Conservation (phyloP, 2,113 vertebrate species). For the Barnardius zonarius region DNA sequence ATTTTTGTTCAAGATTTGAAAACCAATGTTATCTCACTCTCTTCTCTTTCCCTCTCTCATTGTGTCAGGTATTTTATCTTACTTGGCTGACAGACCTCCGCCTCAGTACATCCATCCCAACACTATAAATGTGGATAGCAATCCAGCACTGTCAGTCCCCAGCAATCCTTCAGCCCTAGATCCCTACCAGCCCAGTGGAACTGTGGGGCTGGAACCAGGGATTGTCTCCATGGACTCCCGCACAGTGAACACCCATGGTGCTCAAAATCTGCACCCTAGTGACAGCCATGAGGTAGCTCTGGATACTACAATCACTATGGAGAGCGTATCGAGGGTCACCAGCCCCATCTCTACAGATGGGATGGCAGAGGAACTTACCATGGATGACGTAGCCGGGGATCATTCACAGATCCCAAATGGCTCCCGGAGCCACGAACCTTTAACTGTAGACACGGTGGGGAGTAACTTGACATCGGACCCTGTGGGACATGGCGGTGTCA, state of each 20-base stretch:
- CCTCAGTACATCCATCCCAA: conserved; percentile 98
- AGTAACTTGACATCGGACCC: conserved; percentile 76
- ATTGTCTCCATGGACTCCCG: conserved; percentile 92
- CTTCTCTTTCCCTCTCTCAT: background rate
- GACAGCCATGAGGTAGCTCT: conserved; percentile 87
- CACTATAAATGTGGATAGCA: conserved; percentile 90
- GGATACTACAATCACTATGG: conserved; percentile 88
- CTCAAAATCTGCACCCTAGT: conserved; percentile 83
- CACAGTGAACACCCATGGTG: conserved; percentile 82
- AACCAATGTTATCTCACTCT: background rate
- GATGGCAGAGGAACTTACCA: conserved; percentile 88
- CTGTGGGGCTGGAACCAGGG: conserved; percentile 87
- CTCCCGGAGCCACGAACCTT: conserved; percentile 81
- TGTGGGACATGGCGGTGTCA: conserved; percentile 84
- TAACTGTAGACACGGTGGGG: conserved; percentile 76
- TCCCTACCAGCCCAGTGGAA: conserved; percentile 85
- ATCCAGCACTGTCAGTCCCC: conserved; percentile 80
- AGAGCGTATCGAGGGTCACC: conserved; percentile 85
- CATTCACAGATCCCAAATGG: conserved; percentile 82
- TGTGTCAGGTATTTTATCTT: conserved; percentile 90
- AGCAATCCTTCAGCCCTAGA: conserved; percentile 87
- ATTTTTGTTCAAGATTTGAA: background rate
- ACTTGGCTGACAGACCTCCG: conserved; percentile 95
- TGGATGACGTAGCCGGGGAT: conserved; percentile 87
- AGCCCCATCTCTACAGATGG: conserved; percentile 92